Evolutionary conservation across 2,113 vertebrate genomes (phyloP), one percentile per base, ranked within the genome.

Genomic region (Poecilia latipinna): DNA sequence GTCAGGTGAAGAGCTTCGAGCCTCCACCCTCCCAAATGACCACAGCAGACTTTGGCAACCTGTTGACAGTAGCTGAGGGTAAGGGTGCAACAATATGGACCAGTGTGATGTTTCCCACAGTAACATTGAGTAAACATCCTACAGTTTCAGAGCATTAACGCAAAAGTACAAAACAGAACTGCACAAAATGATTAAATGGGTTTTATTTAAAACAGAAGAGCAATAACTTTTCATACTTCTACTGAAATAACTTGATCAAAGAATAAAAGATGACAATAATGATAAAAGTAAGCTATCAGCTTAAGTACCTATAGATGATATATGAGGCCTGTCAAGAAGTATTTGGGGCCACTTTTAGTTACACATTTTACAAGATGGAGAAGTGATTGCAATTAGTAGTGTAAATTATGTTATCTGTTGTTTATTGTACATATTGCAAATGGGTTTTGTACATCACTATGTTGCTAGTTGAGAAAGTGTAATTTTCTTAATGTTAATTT

Each of bases 61-160:
- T 99, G 31, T 96, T 99, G 29, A 99, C 98, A 0, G 96, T 99
- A 0, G 96, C 97, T 3, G 97, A 98, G 80, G 98, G 98, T 99
- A 91, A 95, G 94, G 26, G 66, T 8, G 29, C 65, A 26, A 6
- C 17, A 10, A 7, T 24, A 57, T 24, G 51, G 24, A 17, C 8
- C 51, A n/a, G 51, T 24, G 8, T n/a, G 8, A 57, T 24, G 24
- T n/a, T n/a, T 24, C 22, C 19, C 51, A 42, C 5, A 6, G 17
- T 48, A 57, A 57, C 15, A 19, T 54, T 22, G 48, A 51, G 17
- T 5, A 54, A 54, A 54, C 17, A 8, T 54, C 17, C 24, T 22
- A 54, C 51, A n/a, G 51, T n/a, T 57, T 57, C 24, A n/a, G 22
- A 57, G 24, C 10, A 54, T 1, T 54, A 10, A 54, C 15, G n/a